Base-by-base conservation (phyloP, 64 coral and sea anemone species). In the Astreopora myriophthalma region DNA sequence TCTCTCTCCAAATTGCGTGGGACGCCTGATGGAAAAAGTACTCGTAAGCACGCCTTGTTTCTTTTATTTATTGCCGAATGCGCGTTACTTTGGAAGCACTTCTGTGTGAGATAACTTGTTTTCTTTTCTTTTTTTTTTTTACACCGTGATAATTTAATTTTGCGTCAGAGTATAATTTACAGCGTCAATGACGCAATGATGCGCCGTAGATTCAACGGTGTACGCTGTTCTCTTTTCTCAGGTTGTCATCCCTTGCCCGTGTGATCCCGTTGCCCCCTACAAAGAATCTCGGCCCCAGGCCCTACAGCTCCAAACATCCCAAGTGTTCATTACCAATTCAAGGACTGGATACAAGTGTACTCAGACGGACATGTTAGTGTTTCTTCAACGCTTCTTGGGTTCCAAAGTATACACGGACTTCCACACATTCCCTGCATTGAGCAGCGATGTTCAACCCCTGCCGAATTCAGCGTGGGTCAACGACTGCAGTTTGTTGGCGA, bases 281-380 rank as follows among this genome's bases (percentile, higher is more conserved):
- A 92, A 94, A 37, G 94, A 99, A 44, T 96, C 71, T 25, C 84
- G 97, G 27, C 94, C 97, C 25, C 97, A 99, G 84, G 94, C 90
- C 27, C 60, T 99, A 12, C 97, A 99, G 87, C 61, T 96, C 16
- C 97, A 99, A 46, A 76, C 95, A 73, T 99, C 97, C 0, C 94
- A 93, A 46, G 75, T 93, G 22, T 88, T 91, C 22, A 78, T 96
- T 28, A 99, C 94, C n/a, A 99, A 99, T 81, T 87, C 93, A 61
- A 92, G 97, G 39, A 95, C 87, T 34, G 97, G 97, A 3, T 63
- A 69, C 65, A 90, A 96, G 20, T 91, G 91, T 1, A 95, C 86
- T 51, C 97, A 99, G 55, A 95, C 97, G 14, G 97, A 99, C 28
- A 74, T 99, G 28, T 69, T 99, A 8, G 94, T 96, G 95, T 76